Evolutionary conservation across 2,888 invertebrate species (phyloP), one percentile per base, ranked within the genome.

Genomic region (Philhelius pedissequus): DNA sequence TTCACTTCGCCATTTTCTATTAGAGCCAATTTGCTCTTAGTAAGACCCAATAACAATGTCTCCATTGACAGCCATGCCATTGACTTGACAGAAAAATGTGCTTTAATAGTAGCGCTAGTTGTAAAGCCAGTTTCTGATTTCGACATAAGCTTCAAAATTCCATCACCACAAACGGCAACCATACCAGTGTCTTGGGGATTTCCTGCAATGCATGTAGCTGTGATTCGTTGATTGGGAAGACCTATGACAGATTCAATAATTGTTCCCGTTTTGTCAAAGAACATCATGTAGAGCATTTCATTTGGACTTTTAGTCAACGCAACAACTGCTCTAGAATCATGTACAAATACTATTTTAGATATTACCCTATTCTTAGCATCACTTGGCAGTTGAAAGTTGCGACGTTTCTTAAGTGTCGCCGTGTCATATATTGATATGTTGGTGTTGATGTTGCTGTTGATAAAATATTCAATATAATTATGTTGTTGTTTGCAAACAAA

Each of bases 1-100:
- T 96, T 95, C 58, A 97, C 91, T 87, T 98, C 98, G 0, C 97
- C 97, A 87, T 96, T 96, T 90, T 98, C 98, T 73, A 98, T 93
- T 78, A 97, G 92, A 89, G 97, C 93, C 43, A 98, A 92, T 86
- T 94, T 92, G 25, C 97, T 97, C 77, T 94, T 94, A 73, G 93
- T 93, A 0, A 97, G 97, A 2, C 98, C 98, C 66, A 90, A 86
- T 88, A 91, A 87, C n/a, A 98, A 93, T 64, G 96, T 93, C 88
- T 98, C 98, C 78, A 96, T 93, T 2, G 95, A 95, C 50, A 98
- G 90, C 96, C 98, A 98, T 86, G 95, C 94, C 88, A 95, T 94
- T 56, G 95, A 94, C 11, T 95, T 94, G 87, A 97, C 94, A 81
- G 94, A 93, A 69, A 96, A 94, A 88, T 94, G 93, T 35, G 97